A percentile compares a stretch with the other conserved stretches of the same genome.
These are phyloP conservation scores for Callaeas wilsoni DNA, from an alignment of 2,113 vertebrate genomes.

Conservation along the genomic window DNA sequence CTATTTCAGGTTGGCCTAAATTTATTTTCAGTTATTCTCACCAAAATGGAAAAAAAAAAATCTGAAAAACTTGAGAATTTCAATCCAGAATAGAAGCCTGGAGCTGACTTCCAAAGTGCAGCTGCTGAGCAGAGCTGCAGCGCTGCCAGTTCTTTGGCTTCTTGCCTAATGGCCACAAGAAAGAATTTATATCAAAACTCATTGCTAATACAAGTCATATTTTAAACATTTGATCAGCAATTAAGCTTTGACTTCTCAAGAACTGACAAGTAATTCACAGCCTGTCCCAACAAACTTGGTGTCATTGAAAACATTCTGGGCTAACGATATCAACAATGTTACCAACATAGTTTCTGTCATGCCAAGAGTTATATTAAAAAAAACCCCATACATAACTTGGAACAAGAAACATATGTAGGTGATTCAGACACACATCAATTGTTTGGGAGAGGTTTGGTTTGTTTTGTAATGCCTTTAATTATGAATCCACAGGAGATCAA, in stretches of 20 bases:
- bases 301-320: slow-evolving; percentile 59
- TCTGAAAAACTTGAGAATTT: not conserved
- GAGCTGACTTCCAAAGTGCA: not conserved
- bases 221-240: slow-evolving; percentile 59
- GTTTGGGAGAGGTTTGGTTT: not conserved
- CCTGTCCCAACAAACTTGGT: not conserved
- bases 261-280: slow-evolving; percentile 43
- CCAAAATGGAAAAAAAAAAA: not conserved
- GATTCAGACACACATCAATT: not conserved
- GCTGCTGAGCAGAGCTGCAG: not conserved
- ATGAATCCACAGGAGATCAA: not conserved
- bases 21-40: not conserved
- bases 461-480: slow-evolving; percentile 20
- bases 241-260: slow-evolving; percentile 50
- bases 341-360: slow-evolving; percentile 36
- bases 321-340: not conserved
- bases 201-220: slow-evolving; percentile 34
- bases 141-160: not conserved
- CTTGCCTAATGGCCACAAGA: not conserved
- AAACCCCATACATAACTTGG: not conserved
- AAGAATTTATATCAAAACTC: slow-evolving; percentile 8
- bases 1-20: not conserved
- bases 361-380: slow-evolving; percentile 43
- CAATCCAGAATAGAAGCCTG: not conserved
- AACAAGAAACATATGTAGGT: slow-evolving; percentile 35